These are phyloP conservation scores for Sepioteuthis lessoniana DNA, from an alignment of 2,888 invertebrate genomes.

Conservation along the genomic window DNA sequence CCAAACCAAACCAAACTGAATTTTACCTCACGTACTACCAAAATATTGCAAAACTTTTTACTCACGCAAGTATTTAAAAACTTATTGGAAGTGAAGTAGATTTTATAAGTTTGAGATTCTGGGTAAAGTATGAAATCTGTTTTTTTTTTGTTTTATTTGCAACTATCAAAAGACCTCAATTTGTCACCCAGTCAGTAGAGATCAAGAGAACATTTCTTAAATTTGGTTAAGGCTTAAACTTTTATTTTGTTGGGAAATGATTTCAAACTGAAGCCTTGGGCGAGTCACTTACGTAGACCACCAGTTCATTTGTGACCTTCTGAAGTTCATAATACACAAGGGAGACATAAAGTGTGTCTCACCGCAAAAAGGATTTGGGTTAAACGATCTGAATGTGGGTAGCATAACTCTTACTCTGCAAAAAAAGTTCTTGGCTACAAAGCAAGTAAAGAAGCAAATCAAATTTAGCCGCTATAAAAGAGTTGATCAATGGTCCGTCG, in stretches of 20 bases:
- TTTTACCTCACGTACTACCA: no score
- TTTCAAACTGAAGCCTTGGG: neutral
- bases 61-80: no score
- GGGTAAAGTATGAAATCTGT: neutral
- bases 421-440: neutral
- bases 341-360: neutral
- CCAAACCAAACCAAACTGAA: no score
- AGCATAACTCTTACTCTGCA: neutral
- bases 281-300: neutral
- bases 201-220: neutral
- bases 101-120: neutral
- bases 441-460: neutral
- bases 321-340: neutral
- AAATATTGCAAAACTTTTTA: no score
- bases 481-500: constrained; percentile 33
- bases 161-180: neutral
- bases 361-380: neutral
- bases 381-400: neutral
- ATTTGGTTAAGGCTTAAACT: neutral
- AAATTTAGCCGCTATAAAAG: constrained; percentile 21
- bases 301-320: constrained; percentile 9
- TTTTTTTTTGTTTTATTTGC: neutral
- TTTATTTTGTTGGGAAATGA: constrained; percentile 18
- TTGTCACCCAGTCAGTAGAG: neutral
- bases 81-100: no score